Evolutionary conservation across 2,113 vertebrate genomes (phyloP).

Genomic region (Empidonax alnorum): DNA sequence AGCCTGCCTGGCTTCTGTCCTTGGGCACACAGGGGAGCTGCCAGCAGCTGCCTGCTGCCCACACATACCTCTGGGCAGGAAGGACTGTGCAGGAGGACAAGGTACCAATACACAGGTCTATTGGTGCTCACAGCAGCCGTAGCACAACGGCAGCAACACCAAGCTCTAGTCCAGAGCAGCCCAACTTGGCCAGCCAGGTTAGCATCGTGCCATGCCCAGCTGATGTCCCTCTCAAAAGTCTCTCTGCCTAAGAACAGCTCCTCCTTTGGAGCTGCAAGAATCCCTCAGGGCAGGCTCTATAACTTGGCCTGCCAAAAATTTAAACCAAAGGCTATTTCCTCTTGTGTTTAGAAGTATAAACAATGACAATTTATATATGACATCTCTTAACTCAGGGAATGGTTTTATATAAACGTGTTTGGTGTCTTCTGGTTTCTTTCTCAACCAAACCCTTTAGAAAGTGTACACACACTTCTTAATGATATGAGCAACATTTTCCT

Average conservation of each 20-base stretch:
- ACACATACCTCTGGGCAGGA: background rate
- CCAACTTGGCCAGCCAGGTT: background rate
- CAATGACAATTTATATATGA: background rate
- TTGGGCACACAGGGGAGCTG: background rate
- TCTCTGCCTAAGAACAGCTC: background rate
- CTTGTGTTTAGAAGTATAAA: background rate
- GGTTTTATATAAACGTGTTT: background rate
- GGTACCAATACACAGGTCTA: background rate
- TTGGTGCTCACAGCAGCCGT: background rate
- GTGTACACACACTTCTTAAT: background rate
- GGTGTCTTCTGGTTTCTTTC: conserved; percentile 33
- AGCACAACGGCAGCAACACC: background rate
- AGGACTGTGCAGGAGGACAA: background rate
- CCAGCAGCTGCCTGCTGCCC: background rate
- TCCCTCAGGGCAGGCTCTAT: background rate
- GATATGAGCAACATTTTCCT: conserved; percentile 16
- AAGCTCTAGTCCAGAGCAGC: background rate
- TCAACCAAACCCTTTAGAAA: conserved; percentile 21
- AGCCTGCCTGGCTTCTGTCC: background rate
- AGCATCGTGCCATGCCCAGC: fast-evolving
- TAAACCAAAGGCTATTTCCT: conserved; percentile 7
- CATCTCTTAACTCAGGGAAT: background rate
- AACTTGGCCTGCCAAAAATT: background rate
- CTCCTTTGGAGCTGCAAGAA: background rate
- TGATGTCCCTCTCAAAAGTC: background rate